Evolutionary conservation across 1,140 invertebrate genomes (phyloP), one percentile per base, ranked within the genome.

Genomic region (Aphelenchoides besseyi): DNA sequence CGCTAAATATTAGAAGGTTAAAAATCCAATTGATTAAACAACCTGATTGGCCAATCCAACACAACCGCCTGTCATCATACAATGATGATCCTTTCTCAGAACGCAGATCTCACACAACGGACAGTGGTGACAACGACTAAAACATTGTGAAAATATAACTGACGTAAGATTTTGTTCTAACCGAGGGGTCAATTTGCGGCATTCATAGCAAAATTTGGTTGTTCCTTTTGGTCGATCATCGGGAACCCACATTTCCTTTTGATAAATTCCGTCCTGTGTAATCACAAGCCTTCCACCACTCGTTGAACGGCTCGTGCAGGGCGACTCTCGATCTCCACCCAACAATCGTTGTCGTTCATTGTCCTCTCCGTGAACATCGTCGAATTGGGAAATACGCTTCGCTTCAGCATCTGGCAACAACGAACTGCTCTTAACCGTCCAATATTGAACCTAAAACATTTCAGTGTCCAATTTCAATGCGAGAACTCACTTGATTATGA

Each of bases 71-170:
- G 74, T 74, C 33, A 79, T 12, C 41, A 79, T 78, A 52, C 77
- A 79, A 37, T 79, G 77, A 41, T 79, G 77, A 33, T 79, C 77
- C 52, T 79, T 79, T 12, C 78, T 36, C 33, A 79, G 54, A 26
- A 79, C 75, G 57, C 77, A 79, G 59, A 80, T 77, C 5, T 78
- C 57, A 68, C 77, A 79, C 16, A 79, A 33, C 16, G 77, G 77
- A 36, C 77, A 79, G 37, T 79, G 77, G 63, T 80, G 75, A 63
- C 67, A 76, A 0, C 76, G 54, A 18, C 41, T 23, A 16, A 48
- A 48, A 23, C n/a, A n/a, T n/a, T n/a, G 41, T 48, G 23, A 48
- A 23, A 48, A 23, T 12, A 48, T 16, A 16, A 48, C 12, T 48
- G 12, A 23, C 12, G 12, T 48, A 23, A 12, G 41, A 16, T 48